Base-by-base conservation (phyloP, 2,797 vertebrate genomes). In the Sebastes kiyomatsui region DNA sequence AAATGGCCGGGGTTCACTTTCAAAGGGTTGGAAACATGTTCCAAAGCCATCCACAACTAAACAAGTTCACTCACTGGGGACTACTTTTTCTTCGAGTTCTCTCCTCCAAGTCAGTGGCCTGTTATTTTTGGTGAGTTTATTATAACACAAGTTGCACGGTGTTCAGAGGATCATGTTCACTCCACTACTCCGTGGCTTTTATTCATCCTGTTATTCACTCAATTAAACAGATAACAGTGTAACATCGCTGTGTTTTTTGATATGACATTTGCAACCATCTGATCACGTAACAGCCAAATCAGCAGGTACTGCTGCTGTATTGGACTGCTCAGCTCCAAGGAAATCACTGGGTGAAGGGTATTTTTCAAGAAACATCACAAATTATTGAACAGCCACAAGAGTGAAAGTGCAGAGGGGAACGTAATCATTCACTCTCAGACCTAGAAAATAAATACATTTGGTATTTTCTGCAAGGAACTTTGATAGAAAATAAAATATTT, bases 1-100 rank as follows among this genome's bases (percentile, higher is more conserved):
- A 83, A 72, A 54, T 67, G 14, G 27, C 70, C 0, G 20, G 60
- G 13, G 66, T 80, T 83, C 4, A 42, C 22, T 59, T 64, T 69
- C n/a, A 65, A 23, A 55, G 54, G 23, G 28, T n/a, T 22, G 33
- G 20, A 23, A 20, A 35, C 67, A 77, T 55, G 61, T 56, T 79
- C 32, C 4, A n/a, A 42, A 49, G 42, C 23, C 28, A 3, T 10
- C 9, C 7, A 25, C 49, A 49, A 18, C 18, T 59, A 46, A 70
- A 20, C 42, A 2, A 11, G 27, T 71, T 56, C 2, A 22, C 56
- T 77, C 6, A 20, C 28, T 30, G 13, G 3, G 18, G 23, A 64
- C 27, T 16, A 4, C 10, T 13, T 66, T 27, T 66, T 61, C 20
- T 65, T 42, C 22, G 18, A 5, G 6, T 52, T 52, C 12, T 35